Evolutionary conservation across 2,797 vertebrate species (phyloP), one percentile per base, ranked within the genome.

Genomic region (Furcifer pardalis): DNA sequence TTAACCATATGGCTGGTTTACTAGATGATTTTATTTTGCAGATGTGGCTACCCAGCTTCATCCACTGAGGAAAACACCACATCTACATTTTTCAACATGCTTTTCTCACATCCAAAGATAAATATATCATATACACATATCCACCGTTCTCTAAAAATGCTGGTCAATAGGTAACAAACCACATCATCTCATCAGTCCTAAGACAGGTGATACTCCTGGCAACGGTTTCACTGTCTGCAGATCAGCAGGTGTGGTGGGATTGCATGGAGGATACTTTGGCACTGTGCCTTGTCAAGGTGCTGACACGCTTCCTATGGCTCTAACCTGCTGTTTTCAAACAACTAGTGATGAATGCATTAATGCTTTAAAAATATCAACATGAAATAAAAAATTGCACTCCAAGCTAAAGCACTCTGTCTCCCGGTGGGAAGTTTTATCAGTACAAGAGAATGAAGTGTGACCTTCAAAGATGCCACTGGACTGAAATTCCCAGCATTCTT

Each of bases 1-100:
- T 37, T 49, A 65, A 85, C 74, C 68, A 73, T 74, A 85, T 74
- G 77, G 32, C 27, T 73, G n/a, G 42, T 44, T 79, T 52, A 69
- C 60, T 56, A n/a, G 21, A 65, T 74, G 46, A 15, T 40, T 78
- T 62, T 42, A n/a, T 73, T 74, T 74, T 79, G 13, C 69, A 73
- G 83, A n/a, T 52, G 13, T 49, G 72, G 25, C 42, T 21, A 65
- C 49, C 79, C n/a, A 63, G n/a, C 23, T 72, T 37, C 44, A 63
- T 40, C 3, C 42, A 40, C 13, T 46, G 7, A 35, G 44, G 44
- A 66, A 52, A 65, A 69, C 37, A 72, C 21, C 42, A 62, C 17
- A 37, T 37, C 27, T 25, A 49, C 17, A 49, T 46, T 52, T n/a
- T 44, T 52, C 32, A 52, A 40, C 60, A 27, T 68, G 25, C 5